Conservation (phyloP, 2,797 vertebrate genomes). For the Meda fulgida region DNA sequence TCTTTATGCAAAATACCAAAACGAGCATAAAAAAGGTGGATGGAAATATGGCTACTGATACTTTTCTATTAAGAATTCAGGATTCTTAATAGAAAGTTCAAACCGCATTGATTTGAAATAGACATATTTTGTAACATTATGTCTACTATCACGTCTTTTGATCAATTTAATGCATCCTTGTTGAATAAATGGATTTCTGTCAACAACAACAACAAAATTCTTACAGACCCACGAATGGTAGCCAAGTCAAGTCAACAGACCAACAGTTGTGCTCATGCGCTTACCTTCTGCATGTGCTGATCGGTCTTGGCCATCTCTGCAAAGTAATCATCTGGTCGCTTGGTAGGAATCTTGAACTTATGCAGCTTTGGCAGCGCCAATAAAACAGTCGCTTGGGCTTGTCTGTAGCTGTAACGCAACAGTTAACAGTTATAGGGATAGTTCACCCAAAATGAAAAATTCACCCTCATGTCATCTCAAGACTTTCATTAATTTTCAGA, state of each 20-base stretch:
- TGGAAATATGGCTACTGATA: not conserved
- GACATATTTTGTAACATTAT: not conserved
- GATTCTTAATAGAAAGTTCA: not conserved
- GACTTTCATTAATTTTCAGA: too few species aligned
- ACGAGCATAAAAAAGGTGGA: too few species aligned
- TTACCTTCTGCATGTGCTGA: slow-evolving; percentile 98
- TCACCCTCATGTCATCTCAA: too few species aligned
- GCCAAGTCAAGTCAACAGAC: not conserved
- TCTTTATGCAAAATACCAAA: not conserved
- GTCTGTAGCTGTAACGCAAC: slow-evolving; percentile 82
- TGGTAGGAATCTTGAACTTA: slow-evolving; percentile 84
- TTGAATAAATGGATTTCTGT: not conserved
- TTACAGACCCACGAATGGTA: not conserved
- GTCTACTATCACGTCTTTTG: not conserved
- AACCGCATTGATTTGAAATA: not conserved
- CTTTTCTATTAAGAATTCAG: not conserved
- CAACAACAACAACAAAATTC: not conserved
- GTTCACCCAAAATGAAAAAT: too few species aligned
- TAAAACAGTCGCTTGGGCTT: slow-evolving; percentile 91
- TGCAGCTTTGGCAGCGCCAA: slow-evolving; percentile 84
- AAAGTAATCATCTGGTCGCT: slow-evolving; percentile 94
- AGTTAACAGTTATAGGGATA: not conserved
- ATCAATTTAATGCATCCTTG: not conserved
- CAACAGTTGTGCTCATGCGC: not conserved
- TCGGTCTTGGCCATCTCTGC: slow-evolving; percentile 99